These are phyloP conservation scores for Lepidothrix coronata DNA, from an alignment of 2,113 vertebrate genomes.

Conservation along the genomic window DNA sequence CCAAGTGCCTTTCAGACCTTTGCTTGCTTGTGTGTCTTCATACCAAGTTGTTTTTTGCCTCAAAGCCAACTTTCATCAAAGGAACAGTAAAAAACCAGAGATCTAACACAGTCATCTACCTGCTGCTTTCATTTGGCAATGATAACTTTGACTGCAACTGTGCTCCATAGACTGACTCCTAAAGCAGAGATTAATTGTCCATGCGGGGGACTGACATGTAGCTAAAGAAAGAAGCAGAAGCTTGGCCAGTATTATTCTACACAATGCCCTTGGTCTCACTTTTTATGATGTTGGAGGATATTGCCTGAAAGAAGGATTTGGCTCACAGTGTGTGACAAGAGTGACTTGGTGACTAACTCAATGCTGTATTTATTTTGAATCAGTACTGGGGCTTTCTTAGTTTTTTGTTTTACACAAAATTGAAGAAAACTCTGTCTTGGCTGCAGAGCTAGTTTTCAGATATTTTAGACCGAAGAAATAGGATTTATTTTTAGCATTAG, in stretches of 20 bases:
- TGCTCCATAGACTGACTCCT: not conserved
- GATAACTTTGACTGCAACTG: not conserved
- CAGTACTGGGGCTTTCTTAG: not conserved
- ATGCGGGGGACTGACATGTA: not conserved
- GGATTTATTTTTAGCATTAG: not conserved
- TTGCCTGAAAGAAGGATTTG: not conserved
- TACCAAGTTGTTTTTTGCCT: not conserved
- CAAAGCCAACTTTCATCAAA: not conserved
- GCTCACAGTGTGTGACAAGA: not conserved
- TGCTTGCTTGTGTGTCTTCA: not conserved
- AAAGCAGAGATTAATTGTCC: not conserved
- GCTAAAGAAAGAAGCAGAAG: slow-evolving; percentile 1
- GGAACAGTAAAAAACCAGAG: not conserved
- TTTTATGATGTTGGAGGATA: not conserved
- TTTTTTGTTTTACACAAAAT: not conserved
- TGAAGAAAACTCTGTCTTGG: not conserved
- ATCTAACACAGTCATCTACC: not conserved
- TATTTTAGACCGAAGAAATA: not conserved
- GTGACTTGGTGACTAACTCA: not conserved
- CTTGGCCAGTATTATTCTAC: not conserved
- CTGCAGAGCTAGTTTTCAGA: not conserved
- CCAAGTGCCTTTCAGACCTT: not conserved
- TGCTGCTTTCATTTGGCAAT: not conserved
- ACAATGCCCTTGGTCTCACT: not conserved
- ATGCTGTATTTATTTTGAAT: not conserved